A percentile compares a stretch with the other conserved stretches of the same genome.
These are phyloP conservation scores for Dastarcus helophoroides DNA, from an alignment of 2,888 invertebrate genomes.

Conservation along the genomic window DNA sequence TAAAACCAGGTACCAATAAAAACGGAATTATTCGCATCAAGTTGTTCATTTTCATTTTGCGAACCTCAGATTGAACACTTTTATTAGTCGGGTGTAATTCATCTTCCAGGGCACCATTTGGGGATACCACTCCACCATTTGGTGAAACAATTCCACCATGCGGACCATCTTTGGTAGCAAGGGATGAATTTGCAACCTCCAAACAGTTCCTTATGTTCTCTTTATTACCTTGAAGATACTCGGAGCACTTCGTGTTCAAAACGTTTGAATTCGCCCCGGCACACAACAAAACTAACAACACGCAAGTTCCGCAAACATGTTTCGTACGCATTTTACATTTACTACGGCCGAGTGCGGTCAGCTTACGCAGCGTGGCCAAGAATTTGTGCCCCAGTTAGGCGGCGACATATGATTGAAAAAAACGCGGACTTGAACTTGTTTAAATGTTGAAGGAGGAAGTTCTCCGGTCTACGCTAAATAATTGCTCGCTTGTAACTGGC, in stretches of 20 bases:
- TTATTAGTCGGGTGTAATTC: neutral
- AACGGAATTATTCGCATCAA: constrained; percentile 38
- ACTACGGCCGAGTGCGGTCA: constrained; percentile 5
- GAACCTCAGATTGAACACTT: constrained; percentile 3
- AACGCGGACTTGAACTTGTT: too few species aligned
- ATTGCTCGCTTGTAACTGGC: too few species aligned
- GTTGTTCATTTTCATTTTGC: constrained; percentile 11
- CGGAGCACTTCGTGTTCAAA: constrained; percentile 7
- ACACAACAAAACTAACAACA: constrained; percentile 3
- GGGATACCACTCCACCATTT: neutral
- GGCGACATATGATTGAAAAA: too few species aligned
- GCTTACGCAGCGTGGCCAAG: constrained; percentile 2
- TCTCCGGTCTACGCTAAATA: too few species aligned
- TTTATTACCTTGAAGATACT: constrained; percentile 14
- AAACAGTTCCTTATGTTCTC: constrained; percentile 18
- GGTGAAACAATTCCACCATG: too few species aligned
- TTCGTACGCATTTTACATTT: constrained; percentile 6
- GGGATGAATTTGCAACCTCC: neutral
- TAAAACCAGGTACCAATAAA: constrained; percentile 48
- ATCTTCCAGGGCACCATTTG: neutral
- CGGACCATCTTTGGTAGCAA: neutral
- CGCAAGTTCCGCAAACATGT: constrained; percentile 2
- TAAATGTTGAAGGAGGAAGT: too few species aligned
- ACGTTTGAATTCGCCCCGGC: neutral
- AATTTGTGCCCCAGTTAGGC: constrained; percentile 6